phyloP scores from a whole-genome alignment of 2,888 invertebrate species.

The Apodemia mormo region DNA sequence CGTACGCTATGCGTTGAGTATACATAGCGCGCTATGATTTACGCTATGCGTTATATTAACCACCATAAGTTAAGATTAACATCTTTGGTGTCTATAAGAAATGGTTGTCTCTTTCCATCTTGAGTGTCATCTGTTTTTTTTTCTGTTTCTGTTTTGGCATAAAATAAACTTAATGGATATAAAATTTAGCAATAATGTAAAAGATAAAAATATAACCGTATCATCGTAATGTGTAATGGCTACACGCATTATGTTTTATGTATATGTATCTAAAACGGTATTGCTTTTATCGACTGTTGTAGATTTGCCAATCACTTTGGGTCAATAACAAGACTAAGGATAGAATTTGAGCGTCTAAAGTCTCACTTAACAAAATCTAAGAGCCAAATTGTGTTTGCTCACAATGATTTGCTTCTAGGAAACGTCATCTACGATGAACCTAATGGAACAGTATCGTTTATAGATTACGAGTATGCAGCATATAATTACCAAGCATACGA shows the following conservation, averaged over 20 bases:
- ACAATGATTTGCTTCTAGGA: conserved; percentile 97
- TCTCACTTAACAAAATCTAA: conserved; percentile 82
- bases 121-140: too few relatives aligned
- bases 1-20: too few relatives aligned
- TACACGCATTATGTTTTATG: conserved; percentile 21
- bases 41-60: too few relatives aligned
- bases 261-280: conserved; percentile 29
- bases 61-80: too few relatives aligned
- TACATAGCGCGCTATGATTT: too few relatives aligned
- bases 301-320: conserved; percentile 86
- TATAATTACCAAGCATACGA: conserved; percentile 97
- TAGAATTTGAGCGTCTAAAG: conserved; percentile 86
- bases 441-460: conserved; percentile 89
- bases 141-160: too few relatives aligned
- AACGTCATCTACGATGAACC: conserved; percentile 93
- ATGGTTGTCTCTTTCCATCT: too few relatives aligned
- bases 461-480: conserved; percentile 98
- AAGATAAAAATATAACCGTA: background rate
- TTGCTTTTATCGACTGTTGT: conserved; percentile 53
- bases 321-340: conserved; percentile 84
- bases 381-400: conserved; percentile 95
- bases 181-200: background rate
- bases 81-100: too few relatives aligned
- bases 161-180: background rate
- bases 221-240: background rate